Evolutionary conservation across 37 sponge, comb jelly and placozoan species (phyloP).

Genomic region (Aplysina aerophoba): DNA sequence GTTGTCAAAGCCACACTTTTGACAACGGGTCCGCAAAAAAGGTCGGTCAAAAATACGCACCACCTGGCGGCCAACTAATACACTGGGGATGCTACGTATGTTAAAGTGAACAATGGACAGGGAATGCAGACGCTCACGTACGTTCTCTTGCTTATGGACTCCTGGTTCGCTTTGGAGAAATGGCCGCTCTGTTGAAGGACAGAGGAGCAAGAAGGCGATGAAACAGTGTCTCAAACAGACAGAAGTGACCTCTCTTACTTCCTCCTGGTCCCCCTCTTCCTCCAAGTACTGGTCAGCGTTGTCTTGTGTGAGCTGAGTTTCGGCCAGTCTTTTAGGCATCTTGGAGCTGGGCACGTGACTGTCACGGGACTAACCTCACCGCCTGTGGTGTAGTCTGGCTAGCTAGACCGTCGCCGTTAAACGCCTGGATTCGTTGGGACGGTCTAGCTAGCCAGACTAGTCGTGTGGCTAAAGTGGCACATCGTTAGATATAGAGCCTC

Average conservation of each 20-base stretch:
- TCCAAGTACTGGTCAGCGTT: slow-evolving; percentile 40
- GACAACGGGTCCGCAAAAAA: too few relatives aligned
- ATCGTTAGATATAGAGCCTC: too few relatives aligned
- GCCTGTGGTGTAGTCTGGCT: too few relatives aligned
- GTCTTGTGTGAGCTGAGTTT: slow-evolving; percentile 63
- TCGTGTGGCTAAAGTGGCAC: too few relatives aligned
- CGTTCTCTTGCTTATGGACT: slow-evolving; percentile 45
- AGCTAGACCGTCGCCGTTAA: too few relatives aligned
- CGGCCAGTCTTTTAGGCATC: slow-evolving; percentile 72
- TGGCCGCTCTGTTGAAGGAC: slow-evolving; percentile 30
- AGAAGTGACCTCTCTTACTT: slow-evolving; percentile 13
- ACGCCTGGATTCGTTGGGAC: too few relatives aligned
- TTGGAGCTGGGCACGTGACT: neutral
- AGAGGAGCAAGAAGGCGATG: neutral
- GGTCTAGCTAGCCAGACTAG: too few relatives aligned
- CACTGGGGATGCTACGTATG: too few relatives aligned
- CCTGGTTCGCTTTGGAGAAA: slow-evolving; percentile 39
- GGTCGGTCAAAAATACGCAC: too few relatives aligned
- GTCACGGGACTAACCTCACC: too few relatives aligned
- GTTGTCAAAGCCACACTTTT: too few relatives aligned
- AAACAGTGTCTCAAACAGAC: neutral
- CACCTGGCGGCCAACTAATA: too few relatives aligned
- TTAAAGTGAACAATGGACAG: neutral
- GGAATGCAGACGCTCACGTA: neutral
- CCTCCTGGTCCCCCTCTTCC: slow-evolving; percentile 35